Evolutionary conservation across 2,888 invertebrate genomes (phyloP).

Genomic region (Coremacera marginata): DNA sequence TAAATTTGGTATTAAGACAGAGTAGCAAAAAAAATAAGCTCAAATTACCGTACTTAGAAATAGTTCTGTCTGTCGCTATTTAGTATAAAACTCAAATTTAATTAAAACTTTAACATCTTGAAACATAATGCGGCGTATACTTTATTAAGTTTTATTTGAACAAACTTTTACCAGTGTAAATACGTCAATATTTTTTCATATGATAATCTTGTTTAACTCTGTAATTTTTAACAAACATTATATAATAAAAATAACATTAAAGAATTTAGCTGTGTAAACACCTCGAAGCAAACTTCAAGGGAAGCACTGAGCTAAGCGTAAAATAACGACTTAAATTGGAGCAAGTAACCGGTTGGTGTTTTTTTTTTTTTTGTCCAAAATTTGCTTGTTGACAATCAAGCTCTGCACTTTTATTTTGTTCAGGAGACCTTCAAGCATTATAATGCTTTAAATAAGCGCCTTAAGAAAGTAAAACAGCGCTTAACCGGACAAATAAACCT

Average conservation of each 20-base stretch:
- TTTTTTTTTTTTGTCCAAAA: not conserved
- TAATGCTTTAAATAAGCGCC: not conserved
- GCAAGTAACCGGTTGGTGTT: slow-evolving; percentile 11
- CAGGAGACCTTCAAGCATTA: slow-evolving; percentile 5
- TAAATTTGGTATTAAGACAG: too few relatives aligned
- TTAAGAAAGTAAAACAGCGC: not conserved
- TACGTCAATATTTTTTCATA: not conserved
- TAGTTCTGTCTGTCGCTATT: too few relatives aligned
- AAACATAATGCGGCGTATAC: too few relatives aligned
- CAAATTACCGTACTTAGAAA: too few relatives aligned
- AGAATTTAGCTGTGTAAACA: not conserved
- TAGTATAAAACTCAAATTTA: too few relatives aligned
- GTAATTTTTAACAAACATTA: not conserved
- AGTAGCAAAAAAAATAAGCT: too few relatives aligned
- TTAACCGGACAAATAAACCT: not conserved
- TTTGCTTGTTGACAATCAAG: not conserved
- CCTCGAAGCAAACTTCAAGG: not conserved
- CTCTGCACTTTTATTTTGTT: not conserved
- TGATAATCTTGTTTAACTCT: not conserved
- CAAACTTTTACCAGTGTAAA: too few relatives aligned
- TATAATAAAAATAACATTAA: not conserved
- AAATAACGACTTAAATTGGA: not conserved
- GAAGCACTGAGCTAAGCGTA: not conserved
- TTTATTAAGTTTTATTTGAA: too few relatives aligned
- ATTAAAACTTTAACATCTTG: too few relatives aligned